These are phyloP conservation scores for Clavelina lepadiformis DNA, from an alignment of 23 tunicate species.

Conservation along the genomic window DNA sequence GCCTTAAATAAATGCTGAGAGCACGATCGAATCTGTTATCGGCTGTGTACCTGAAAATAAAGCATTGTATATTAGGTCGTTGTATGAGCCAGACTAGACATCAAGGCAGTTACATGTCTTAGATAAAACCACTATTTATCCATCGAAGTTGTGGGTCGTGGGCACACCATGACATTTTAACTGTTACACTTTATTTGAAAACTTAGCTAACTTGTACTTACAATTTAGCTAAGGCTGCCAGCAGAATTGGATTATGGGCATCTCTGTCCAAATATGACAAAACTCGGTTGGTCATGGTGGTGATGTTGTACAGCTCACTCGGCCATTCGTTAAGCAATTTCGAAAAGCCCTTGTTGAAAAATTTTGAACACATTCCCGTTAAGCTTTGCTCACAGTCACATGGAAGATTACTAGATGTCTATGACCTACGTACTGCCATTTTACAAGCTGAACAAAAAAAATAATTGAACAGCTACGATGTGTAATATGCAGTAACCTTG, in stretches of 20 bases:
- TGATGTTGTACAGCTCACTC: slow-evolving; percentile 51
- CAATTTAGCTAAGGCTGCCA: slow-evolving; percentile 73
- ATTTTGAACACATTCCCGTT: not conserved
- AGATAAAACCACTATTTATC: too few relatives aligned
- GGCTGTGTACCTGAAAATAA: slow-evolving; percentile 45
- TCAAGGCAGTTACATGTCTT: too few relatives aligned
- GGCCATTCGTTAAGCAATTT: slow-evolving; percentile 56
- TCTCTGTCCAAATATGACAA: slow-evolving; percentile 47
- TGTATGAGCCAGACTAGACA: too few relatives aligned
- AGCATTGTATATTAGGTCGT: too few relatives aligned
- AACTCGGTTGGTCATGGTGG: slow-evolving; percentile 29
- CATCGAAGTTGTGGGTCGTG: too few relatives aligned
- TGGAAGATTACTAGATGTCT: too few relatives aligned
- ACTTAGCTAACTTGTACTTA: too few relatives aligned
- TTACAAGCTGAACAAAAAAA: not conserved
- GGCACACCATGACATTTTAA: too few relatives aligned
- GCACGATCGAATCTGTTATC: slow-evolving; percentile 82
- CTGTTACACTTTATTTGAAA: too few relatives aligned
- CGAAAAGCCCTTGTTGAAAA: slow-evolving; percentile 49
- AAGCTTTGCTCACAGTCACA: not conserved
- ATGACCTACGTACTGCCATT: too few relatives aligned
- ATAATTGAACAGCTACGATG: not conserved
- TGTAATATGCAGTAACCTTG: slow-evolving; percentile 22
- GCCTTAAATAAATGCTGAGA: slow-evolving; percentile 45
- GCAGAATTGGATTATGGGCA: slow-evolving; percentile 41